Evolutionary conservation across 1,140 invertebrate genomes (phyloP).

Genomic region (Littorina saxatilis): DNA sequence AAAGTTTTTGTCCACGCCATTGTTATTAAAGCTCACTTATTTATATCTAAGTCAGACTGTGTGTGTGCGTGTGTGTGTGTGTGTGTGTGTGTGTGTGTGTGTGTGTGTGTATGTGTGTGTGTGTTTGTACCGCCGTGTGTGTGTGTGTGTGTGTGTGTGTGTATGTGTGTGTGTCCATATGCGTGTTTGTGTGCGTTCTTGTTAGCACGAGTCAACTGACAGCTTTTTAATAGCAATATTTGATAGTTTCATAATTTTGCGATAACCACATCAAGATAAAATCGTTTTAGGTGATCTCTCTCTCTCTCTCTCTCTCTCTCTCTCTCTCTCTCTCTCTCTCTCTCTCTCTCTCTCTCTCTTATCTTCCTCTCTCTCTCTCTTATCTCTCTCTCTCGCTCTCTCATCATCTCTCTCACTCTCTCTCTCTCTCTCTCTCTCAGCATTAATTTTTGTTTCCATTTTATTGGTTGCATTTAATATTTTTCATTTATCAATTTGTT

Average conservation of each 20-base stretch:
- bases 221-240: background rate
- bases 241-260: background rate
- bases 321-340: background rate
- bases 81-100: conserved; percentile 3
- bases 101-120: background rate
- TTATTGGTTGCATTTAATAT: no score
- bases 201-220: background rate
- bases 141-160: background rate
- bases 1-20: no score
- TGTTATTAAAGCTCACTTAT: no score
- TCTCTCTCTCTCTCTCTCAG: no score
- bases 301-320: background rate
- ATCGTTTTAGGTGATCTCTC: no score
- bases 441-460: background rate
- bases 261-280: no score
- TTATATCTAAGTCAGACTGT: background rate
- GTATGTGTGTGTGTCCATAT: background rate
- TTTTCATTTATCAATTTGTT: no score
- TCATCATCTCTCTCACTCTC: background rate
- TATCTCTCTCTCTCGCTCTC: no score
- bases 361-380: no score
- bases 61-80: conserved; percentile 17
- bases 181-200: background rate
- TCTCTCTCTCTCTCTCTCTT: conserved; percentile 1
- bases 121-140: background rate